Conservation (phyloP, 1,140 invertebrate genomes). For the Scylla paramamosain region DNA sequence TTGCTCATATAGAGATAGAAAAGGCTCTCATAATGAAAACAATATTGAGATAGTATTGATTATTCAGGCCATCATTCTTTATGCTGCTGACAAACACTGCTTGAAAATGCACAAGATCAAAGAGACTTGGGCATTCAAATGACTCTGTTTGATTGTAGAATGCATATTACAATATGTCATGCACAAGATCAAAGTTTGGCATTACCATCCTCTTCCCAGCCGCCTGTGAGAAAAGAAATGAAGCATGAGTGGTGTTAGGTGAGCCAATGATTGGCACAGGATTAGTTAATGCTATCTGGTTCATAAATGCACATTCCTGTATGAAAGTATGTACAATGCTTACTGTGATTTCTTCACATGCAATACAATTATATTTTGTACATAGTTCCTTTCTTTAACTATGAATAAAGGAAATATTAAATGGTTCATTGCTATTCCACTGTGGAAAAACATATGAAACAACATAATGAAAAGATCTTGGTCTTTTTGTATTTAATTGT, state of each 20-base stretch:
- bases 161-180: neutral
- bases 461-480: too few species aligned
- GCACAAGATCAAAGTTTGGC: constrained; percentile 48
- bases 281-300: constrained; percentile 48
- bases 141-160: too few species aligned
- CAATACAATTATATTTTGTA: neutral
- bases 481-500: too few species aligned
- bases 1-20: neutral
- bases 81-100: neutral
- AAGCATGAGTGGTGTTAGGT: constrained; percentile 19
- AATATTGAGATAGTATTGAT: neutral
- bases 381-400: too few species aligned
- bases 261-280: neutral
- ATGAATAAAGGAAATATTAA: too few species aligned
- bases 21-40: neutral
- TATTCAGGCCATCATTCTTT: neutral
- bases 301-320: constrained; percentile 5
- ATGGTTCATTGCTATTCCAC: too few species aligned
- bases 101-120: too few species aligned
- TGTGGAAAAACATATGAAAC: too few species aligned
- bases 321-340: neutral
- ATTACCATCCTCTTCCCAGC: constrained; percentile 68
- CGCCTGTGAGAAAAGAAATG: constrained; percentile 65
- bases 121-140: too few species aligned
- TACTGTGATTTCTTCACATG: neutral